These are phyloP conservation scores for Drosophila nr. medialis DNA, from an alignment of 2,888 invertebrate genomes.

Conservation along the genomic window DNA sequence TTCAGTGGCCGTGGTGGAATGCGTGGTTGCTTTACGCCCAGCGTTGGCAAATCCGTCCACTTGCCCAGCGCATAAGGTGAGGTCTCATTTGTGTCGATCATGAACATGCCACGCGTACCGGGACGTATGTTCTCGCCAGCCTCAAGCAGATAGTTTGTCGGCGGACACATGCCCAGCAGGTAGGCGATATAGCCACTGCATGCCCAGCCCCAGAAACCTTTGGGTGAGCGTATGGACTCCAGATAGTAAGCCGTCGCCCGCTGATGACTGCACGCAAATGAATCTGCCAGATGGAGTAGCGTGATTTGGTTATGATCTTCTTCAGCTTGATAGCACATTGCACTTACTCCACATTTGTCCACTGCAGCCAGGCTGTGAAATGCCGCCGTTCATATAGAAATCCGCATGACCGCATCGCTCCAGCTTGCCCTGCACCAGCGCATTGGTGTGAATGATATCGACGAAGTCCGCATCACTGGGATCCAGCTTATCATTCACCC, in stretches of 20 bases:
- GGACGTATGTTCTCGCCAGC: constrained; percentile 86
- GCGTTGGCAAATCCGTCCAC: constrained; percentile 85
- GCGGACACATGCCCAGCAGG: constrained; percentile 87
- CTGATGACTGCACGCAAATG: constrained; percentile 88
- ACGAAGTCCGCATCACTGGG: constrained; percentile 88
- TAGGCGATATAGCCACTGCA: constrained; percentile 87
- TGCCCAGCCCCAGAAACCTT: constrained; percentile 89
- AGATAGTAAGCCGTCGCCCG: constrained; percentile 88
- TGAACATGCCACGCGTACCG: constrained; percentile 85
- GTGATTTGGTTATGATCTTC: too few relatives aligned
- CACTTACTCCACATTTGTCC: constrained; percentile 82
- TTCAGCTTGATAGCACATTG: neutral
- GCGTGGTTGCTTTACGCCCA: constrained; percentile 66
- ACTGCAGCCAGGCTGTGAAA: constrained; percentile 88
- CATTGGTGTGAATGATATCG: constrained; percentile 90
- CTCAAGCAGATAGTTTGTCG: constrained; percentile 84
- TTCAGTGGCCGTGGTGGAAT: constrained; percentile 33
- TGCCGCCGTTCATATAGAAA: constrained; percentile 90
- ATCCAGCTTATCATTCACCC: constrained; percentile 87
- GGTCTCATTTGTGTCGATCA: constrained; percentile 86
- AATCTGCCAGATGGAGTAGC: constrained; percentile 81
- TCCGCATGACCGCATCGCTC: constrained; percentile 89
- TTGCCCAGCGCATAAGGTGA: constrained; percentile 87
- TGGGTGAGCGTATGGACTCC: constrained; percentile 87
- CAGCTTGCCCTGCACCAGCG: constrained; percentile 88